Base-by-base conservation (phyloP, 2,113 vertebrate species). In the Parotia lawesii region DNA sequence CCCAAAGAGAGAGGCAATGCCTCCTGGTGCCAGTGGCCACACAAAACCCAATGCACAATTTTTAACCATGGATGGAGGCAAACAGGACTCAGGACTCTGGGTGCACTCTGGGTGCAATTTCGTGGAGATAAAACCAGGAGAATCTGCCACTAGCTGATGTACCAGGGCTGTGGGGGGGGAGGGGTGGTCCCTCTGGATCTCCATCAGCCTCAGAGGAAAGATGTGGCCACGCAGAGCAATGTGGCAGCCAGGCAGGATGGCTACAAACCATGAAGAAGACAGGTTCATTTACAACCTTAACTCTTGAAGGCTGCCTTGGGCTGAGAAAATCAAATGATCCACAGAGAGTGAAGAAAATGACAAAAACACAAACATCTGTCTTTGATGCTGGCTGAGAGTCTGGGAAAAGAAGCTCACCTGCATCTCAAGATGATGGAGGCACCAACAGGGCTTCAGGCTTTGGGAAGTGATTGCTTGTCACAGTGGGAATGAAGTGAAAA, bases 161-260 rank as follows among this genome's bases (percentile, higher is more conserved):
- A 16, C 47, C 6, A 2, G 48, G 33, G n/a, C 48, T 62, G 2
- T 37, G 40, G 22, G 47, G 1, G 0, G 11, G 25, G 1, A 23
- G 2, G 45, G 23, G 18, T 73, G 38, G 38, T 38, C 22, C 20
- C 40, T 48, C 47, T 5, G 6, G 24, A 48, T 35, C 71, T 60
- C 31, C 0, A 1, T 22, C 21, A 73, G 35, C 33, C 47, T 51
- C 65, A 44, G 38, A 61, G 47, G 42, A 66, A 50, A 77, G 42
- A 35, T 3, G 5, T 60, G 33, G 35, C 66, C 33, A 31, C 1
- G 4, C 10, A 67, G 86, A 54, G 29, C 29, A 54, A n/a, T 47
- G 61, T 22, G 31, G 40, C 58, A 86, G 51, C 35, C 60, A 38
- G 2, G n/a, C 8, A 51, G 56, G 62, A 31, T 9, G 35, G 24